Evolutionary conservation across 2,113 vertebrate genomes (phyloP).

Genomic region (Sinocyclocheilus maitianheensis): DNA sequence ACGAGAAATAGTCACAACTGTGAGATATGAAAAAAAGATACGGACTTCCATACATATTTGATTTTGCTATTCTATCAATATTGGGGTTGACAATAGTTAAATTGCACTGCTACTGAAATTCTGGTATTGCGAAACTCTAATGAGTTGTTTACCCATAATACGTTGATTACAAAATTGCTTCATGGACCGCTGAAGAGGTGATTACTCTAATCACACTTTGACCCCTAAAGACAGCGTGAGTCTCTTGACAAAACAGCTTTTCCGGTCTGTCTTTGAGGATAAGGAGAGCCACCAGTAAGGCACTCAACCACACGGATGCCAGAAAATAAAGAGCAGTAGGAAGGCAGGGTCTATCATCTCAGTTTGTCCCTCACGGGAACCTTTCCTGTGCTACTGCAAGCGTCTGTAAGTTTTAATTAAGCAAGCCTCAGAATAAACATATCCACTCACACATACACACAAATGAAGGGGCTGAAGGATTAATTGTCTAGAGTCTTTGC

Average conservation of each 20-base stretch:
- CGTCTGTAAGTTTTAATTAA: slow-evolving; percentile 52
- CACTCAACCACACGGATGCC: not conserved
- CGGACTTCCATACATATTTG: not conserved
- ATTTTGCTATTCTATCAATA: not conserved
- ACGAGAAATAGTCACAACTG: not conserved
- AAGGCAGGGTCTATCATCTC: slow-evolving; percentile 19
- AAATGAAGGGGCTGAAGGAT: slow-evolving; percentile 52
- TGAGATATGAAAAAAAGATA: not conserved
- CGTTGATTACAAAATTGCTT: no score
- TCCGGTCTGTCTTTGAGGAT: not conserved
- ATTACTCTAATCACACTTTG: slow-evolving; percentile 24
- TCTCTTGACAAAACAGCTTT: not conserved
- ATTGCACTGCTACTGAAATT: not conserved
- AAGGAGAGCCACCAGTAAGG: not conserved
- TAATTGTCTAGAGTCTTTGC: slow-evolving; percentile 64
- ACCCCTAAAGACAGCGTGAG: not conserved
- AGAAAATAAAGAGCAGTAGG: not conserved
- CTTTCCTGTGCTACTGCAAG: slow-evolving; percentile 28
- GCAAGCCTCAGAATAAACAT: slow-evolving; percentile 28
- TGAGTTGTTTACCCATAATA: not conserved
- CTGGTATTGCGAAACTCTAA: not conserved
- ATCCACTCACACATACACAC: slow-evolving; percentile 25
- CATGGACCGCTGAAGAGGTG: not conserved
- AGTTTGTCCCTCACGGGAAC: slow-evolving; percentile 20
- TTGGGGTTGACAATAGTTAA: not conserved